Base-by-base conservation (phyloP, 2,797 vertebrate species). In the Hybognathus amarus region DNA sequence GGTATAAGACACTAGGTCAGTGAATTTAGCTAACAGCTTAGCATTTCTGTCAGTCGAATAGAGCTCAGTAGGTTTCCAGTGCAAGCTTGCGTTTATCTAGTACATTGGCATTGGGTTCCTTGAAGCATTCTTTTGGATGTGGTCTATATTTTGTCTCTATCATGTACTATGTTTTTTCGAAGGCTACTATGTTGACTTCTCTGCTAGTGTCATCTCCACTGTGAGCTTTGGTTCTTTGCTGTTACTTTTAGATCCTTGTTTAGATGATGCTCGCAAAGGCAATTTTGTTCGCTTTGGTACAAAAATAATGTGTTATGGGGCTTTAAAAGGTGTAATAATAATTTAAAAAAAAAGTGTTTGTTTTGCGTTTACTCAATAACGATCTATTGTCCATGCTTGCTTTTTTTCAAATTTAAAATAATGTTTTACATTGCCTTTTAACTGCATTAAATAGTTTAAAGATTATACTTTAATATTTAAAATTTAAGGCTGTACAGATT, bases 1-100 rank as follows among this genome's bases (percentile, higher is more conserved):
- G 63, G 24, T 71, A 20, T 10, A 47, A 50, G 24, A 71, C 42
- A 50, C 17, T 0, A 71, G 69, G 69, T 71, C 45, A 50, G 9
- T 50, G 24, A 20, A 27, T 71, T 71, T 50, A 50, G 69, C 76
- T 52, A 33, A 52, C 77, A 68, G 47, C 77, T 68, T 79, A 68
- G 61, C 42, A 78, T 66, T 52, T 78, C 42, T 66, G 27, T 47
- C 42, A 33, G 20, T 67, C 30, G 67, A 50, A 79, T 36, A 30
- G 64, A 50, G 42, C 77, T 30, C 45, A 54, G 22, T n/a, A 20
- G 52, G 45, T 68, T 68, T 79, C 47, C 22, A 79, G n/a, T 40
- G 50, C 66, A 56, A 27, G 47, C 17, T 30, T 56, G 63, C 11
- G 5, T 54, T 68, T 11, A 20, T 56, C n/a, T 63, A 63, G 17